phyloP scores from a whole-genome alignment of 2,113 vertebrate genomes.

The Phaethon lepturus region DNA sequence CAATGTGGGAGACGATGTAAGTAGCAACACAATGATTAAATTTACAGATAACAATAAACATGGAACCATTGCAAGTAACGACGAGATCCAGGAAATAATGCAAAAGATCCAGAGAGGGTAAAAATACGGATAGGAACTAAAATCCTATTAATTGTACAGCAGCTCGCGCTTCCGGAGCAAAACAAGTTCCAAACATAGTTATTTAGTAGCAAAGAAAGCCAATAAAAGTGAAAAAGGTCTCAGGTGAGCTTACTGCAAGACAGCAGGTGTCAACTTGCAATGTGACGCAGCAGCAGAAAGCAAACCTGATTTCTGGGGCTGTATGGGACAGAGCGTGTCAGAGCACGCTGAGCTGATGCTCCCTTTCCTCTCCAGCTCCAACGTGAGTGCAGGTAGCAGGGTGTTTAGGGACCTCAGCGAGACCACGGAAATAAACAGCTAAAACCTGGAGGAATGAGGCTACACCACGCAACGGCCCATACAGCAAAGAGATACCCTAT shows the following conservation, averaged over 20 bases:
- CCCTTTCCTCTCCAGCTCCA: background rate
- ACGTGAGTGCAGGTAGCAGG: background rate
- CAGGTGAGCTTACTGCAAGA: background rate
- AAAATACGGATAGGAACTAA: background rate
- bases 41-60: background rate
- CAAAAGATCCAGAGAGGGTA: background rate
- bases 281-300: background rate
- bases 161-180: background rate
- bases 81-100: background rate
- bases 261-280: background rate
- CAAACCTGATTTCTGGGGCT: background rate
- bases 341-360: background rate
- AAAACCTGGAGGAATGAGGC: background rate
- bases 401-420: background rate
- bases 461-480: fast-evolving
- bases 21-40: background rate
- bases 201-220: background rate
- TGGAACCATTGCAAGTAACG: background rate
- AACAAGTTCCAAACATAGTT: background rate
- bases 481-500: background rate
- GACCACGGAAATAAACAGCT: background rate
- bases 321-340: background rate
- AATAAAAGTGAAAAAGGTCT: background rate
- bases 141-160: background rate
- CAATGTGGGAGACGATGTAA: background rate